Evolutionary conservation across 2,113 vertebrate genomes (phyloP), one percentile per base, ranked within the genome.

Genomic region (Seriola aureovittata): DNA sequence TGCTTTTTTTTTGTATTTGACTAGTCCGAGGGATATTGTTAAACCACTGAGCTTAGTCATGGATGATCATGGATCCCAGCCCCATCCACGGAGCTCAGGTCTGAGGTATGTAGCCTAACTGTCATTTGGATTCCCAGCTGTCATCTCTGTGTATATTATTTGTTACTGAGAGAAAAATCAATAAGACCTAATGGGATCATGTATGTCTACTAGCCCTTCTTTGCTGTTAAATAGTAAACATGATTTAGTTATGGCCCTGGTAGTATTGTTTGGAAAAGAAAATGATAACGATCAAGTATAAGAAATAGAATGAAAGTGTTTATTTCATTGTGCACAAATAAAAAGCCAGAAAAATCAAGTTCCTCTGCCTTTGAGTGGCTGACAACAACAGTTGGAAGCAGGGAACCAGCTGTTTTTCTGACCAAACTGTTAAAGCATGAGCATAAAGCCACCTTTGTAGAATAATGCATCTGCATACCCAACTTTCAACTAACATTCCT

Each of bases 61-160:
- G 95, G 95, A 95, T 85, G 92, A 94, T 69, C 89, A 83, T 60
- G 90, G 88, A 93, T 81, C 88, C 54, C 93, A 90, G 78, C 76
- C 88, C 8, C 86, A 84, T 90, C 83, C 83, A 75, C 78, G 87
- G 75, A 87, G 79, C 80, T 81, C 93, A 32, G 84, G 63, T 73
- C 80, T 86, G 91, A 94, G 95, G 95, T 96, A 95, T 71, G 93
- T 88, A 29, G 29, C 29, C 29, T 29, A 52, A 21, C 64, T 82
- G 79, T 84, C 75, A 78, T 75, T 68, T 63, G 57, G 23, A 60
- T 63, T 52, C 29, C 9, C 63, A 71, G 71, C 68, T 80, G 40
- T 48, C 62, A 68, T 48, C 60, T 64, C 13, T 58, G 23, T 72
- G 10, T 10, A 2, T 65, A 69, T 55, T 50, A 69, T 42, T n/a